A percentile compares a stretch with the other conserved stretches of the same genome.
Evolutionary conservation across 2,113 vertebrate genomes (phyloP).

Genomic region (Tragelaphus buxtoni): DNA sequence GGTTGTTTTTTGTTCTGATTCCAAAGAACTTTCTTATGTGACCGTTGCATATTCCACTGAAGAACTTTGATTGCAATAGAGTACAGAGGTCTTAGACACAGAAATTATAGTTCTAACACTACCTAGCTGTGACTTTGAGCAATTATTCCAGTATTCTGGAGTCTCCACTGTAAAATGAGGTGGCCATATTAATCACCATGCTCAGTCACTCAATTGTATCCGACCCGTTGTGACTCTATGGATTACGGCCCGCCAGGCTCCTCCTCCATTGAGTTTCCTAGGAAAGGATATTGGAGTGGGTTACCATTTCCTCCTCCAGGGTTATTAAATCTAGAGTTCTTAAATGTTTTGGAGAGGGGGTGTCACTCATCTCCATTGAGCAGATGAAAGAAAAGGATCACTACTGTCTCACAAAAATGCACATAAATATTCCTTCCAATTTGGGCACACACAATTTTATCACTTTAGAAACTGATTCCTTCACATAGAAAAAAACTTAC

Average conservation of each 20-base stretch:
- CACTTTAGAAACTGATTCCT: not conserved
- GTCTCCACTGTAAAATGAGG: not conserved
- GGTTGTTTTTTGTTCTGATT: not conserved
- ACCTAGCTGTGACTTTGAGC: not conserved
- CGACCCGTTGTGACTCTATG: not conserved
- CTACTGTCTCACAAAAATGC: constrained; percentile 8
- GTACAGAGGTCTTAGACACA: not conserved
- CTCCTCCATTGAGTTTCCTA: not conserved
- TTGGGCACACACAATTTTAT: not conserved
- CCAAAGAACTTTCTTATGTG: not conserved
- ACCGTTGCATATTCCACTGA: not conserved
- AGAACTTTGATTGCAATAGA: not conserved
- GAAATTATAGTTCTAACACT: not conserved
- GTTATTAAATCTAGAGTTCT: not conserved
- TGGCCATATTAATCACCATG: not conserved
- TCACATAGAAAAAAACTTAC: not conserved
- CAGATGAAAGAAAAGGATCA: not conserved
- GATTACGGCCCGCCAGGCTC: not conserved
- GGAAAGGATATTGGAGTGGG: not conserved
- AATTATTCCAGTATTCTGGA: constrained; percentile 4
- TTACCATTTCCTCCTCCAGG: not conserved
- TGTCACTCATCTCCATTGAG: not conserved
- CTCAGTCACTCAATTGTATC: not conserved
- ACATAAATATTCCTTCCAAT: not conserved
- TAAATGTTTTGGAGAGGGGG: not conserved